These are phyloP conservation scores for Caenorhabditis virilis DNA, from an alignment of 2,888 invertebrate species.

Conservation along the genomic window DNA sequence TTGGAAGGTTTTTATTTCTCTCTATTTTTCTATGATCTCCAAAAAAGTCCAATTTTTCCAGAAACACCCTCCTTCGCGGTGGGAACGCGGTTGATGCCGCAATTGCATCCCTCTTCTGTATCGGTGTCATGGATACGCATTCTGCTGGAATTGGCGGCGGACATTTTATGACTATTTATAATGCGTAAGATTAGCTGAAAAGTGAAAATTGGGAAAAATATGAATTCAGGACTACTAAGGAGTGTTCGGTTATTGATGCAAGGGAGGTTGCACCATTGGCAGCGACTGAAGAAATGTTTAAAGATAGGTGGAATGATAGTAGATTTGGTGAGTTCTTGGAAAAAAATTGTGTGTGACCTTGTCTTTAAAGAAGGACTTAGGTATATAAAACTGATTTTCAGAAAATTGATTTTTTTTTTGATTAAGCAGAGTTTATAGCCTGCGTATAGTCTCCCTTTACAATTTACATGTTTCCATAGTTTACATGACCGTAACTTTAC, in stretches of 20 bases:
- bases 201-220: not conserved
- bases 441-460: too few relatives aligned
- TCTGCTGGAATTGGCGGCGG: constrained; percentile 89
- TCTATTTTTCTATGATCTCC: not conserved
- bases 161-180: constrained; percentile 83
- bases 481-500: too few relatives aligned
- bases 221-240: constrained; percentile 52
- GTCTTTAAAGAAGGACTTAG: not conserved
- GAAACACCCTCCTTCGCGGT: constrained; percentile 76
- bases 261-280: constrained; percentile 71
- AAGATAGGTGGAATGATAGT: constrained; percentile 55
- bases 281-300: constrained; percentile 73
- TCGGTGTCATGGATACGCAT: constrained; percentile 81
- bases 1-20: constrained; percentile 67
- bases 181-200: constrained; percentile 62
- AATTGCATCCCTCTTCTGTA: constrained; percentile 83
- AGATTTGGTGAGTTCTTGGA: constrained; percentile 38
- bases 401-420: not conserved
- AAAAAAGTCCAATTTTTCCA: constrained; percentile 68
- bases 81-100: constrained; percentile 82
- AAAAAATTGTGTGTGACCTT: too few relatives aligned
- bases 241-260: constrained; percentile 69
- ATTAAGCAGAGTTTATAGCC: too few relatives aligned
- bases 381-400: too few relatives aligned
- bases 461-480: too few relatives aligned